Evolutionary conservation across 2,888 invertebrate species (phyloP).

Genomic region (Calliopum simillimum): DNA sequence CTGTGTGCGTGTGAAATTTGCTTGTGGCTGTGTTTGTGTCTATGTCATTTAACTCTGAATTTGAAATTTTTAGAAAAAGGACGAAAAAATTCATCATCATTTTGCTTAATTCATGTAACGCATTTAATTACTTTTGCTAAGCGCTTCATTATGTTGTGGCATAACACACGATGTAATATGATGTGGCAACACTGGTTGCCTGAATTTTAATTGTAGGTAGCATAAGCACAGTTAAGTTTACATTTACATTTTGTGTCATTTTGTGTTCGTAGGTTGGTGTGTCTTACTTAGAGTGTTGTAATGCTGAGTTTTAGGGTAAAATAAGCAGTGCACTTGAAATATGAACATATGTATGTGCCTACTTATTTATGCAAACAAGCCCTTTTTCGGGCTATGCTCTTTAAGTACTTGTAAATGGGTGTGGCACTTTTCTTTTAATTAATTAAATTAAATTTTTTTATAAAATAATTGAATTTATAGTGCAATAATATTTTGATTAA

Average conservation of each 20-base stretch:
- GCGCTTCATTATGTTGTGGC: constrained; percentile 16
- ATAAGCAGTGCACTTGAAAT: no score
- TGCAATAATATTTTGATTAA: no score
- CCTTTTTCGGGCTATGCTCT: no score
- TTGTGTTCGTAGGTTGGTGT: background rate
- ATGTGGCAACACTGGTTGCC: background rate
- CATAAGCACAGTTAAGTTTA: constrained; percentile 6
- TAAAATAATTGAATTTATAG: no score
- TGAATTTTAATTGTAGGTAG: no score
- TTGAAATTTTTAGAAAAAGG: background rate
- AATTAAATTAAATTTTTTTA: no score
- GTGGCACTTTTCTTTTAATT: no score
- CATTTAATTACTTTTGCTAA: constrained; percentile 12
- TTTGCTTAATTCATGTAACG: background rate
- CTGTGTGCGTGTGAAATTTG: background rate
- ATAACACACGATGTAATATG: background rate
- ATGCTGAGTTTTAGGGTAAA: no score
- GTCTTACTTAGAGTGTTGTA: background rate
- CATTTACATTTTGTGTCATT: background rate
- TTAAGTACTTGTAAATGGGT: no score
- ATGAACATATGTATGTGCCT: no score
- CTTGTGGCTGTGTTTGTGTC: background rate
- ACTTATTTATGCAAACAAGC: no score
- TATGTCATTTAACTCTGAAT: background rate
- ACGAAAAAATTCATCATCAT: background rate